A percentile compares a stretch with the other conserved stretches of the same genome.
These are phyloP conservation scores for Theocolax elegans DNA, from an alignment of 1,140 invertebrate genomes.

Conservation along the genomic window DNA sequence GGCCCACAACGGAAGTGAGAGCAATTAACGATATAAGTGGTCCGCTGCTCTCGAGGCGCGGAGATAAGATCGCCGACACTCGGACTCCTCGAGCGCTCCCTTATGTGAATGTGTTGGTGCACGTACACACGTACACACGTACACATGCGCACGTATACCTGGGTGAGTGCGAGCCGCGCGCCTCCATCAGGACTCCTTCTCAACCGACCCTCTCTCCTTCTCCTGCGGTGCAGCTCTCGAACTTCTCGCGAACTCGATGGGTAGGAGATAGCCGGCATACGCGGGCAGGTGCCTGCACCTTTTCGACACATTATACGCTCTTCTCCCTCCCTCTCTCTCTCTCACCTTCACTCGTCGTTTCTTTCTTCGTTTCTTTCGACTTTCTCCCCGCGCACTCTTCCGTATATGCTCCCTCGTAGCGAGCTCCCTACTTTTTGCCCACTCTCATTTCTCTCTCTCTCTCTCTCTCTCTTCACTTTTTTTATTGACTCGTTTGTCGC, in stretches of 20 bases:
- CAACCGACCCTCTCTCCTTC: conserved; percentile 25
- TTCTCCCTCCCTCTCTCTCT: conserved; percentile 45
- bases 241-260: conserved; percentile 44
- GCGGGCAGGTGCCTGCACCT: conserved; percentile 65
- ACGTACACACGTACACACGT: not conserved
- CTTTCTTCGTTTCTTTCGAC: conserved; percentile 43
- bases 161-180: too few relatives aligned
- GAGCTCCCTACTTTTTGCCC: not conserved
- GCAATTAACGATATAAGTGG: conserved; percentile 70
- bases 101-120: not conserved
- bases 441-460: not conserved
- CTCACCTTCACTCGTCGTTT: conserved; percentile 46
- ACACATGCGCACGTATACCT: not conserved
- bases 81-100: not conserved
- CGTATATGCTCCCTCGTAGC: too few relatives aligned
- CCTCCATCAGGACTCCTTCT: conserved; percentile 44
- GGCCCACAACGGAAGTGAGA: conserved; percentile 62
- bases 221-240: conserved; percentile 44
- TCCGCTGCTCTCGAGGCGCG: conserved; percentile 60
- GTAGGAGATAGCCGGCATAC: conserved; percentile 46
- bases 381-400: conserved; percentile 32
- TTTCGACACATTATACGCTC: conserved; percentile 62
- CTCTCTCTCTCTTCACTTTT: not conserved
- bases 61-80: conserved; percentile 56
- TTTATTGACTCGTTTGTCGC: not conserved